phyloP scores from a whole-genome alignment of 2,113 vertebrate species.

The Promerops cafer region DNA sequence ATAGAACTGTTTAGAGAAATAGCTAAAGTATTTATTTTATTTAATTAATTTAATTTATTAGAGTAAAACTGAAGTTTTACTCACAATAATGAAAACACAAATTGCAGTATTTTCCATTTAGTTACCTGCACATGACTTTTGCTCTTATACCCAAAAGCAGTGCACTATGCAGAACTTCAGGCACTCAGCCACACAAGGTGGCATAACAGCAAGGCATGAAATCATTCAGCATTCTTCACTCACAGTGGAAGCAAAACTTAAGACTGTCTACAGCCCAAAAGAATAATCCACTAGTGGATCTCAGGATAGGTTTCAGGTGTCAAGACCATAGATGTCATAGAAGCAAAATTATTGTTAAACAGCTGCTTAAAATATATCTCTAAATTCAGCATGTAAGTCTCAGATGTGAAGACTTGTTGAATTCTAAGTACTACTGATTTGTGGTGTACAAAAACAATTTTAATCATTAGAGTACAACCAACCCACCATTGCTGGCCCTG shows the following conservation, averaged over 20 bases:
- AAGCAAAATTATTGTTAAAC: not conserved
- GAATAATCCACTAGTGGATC: not conserved
- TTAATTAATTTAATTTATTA: not conserved
- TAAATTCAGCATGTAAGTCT: not conserved
- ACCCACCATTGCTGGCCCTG: not conserved
- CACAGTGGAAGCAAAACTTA: not conserved
- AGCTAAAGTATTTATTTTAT: not conserved
- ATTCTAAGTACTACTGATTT: not conserved
- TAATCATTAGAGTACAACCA: not conserved
- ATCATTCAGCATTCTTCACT: not conserved
- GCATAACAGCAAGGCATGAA: not conserved
- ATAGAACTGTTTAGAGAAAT: not conserved
- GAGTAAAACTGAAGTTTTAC: not conserved
- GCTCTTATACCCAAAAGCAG: not conserved
- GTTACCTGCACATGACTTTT: not conserved
- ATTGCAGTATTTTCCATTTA: not conserved
- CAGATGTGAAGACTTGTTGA: not conserved
- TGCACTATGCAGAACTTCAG: not conserved
- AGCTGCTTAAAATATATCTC: not conserved
- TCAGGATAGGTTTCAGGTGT: not conserved
- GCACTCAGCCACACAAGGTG: not conserved
- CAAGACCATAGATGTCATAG: not conserved
- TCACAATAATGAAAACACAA: not conserved
- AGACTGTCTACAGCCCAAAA: not conserved
- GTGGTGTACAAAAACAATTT: not conserved